Conservation (phyloP, 2,888 invertebrate genomes). For the Sinohyriopsis cumingii region DNA sequence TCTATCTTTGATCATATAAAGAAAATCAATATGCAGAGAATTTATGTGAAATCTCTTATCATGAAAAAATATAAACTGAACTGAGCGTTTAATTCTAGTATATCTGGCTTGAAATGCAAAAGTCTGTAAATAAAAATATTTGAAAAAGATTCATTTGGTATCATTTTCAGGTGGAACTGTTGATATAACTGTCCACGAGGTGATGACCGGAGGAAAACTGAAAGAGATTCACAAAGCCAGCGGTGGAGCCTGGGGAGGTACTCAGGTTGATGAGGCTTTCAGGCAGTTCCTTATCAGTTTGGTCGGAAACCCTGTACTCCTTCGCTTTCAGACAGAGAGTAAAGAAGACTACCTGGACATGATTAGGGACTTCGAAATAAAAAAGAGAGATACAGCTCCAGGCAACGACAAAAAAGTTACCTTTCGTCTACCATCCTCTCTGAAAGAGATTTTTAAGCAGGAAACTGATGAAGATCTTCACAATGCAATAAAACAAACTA, state of each 20-base stretch:
- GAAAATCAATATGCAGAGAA: too few species aligned
- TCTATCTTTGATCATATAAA: too few species aligned
- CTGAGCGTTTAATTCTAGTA: too few species aligned
- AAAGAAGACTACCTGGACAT: conserved; percentile 16
- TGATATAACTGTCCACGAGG: conserved; percentile 25
- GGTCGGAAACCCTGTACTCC: conserved; percentile 17
- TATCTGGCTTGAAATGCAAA: background rate
- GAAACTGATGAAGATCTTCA: background rate
- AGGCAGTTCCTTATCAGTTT: conserved; percentile 18
- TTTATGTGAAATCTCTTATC: too few species aligned
- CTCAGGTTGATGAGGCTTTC: conserved; percentile 20
- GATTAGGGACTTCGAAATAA: conserved; percentile 22
- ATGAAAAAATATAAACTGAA: too few species aligned
- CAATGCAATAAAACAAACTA: background rate
- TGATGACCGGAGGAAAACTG: conserved; percentile 11
- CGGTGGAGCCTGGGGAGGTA: conserved; percentile 31
- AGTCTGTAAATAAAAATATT: background rate
- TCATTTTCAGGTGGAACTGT: conserved; percentile 21
- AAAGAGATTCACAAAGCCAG: conserved; percentile 18
- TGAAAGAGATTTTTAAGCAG: conserved; percentile 10
- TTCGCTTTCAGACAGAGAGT: conserved; percentile 4
- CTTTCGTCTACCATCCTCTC: conserved; percentile 13
- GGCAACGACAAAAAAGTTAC: conserved; percentile 4
- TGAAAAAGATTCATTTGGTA: background rate
- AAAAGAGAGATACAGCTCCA: conserved; percentile 15